Evolutionary conservation across 1,140 invertebrate genomes (phyloP).

Genomic region (Trichoplusia ni): DNA sequence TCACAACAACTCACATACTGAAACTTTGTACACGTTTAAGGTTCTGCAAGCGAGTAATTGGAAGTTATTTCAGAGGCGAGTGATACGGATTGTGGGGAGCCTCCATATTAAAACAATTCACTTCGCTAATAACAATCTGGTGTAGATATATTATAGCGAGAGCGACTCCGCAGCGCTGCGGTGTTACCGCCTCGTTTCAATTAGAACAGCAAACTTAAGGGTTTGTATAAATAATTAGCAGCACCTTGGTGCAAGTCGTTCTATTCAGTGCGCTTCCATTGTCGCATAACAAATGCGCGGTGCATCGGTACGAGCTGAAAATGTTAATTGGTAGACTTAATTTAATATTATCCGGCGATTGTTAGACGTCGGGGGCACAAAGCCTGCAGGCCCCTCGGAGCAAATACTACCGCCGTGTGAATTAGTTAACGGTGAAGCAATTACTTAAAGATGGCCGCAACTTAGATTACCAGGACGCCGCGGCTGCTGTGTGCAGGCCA

Average conservation of each 20-base stretch:
- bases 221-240: slow-evolving; percentile 2
- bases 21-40: background rate
- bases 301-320: background rate
- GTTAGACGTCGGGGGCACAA: slow-evolving; percentile 13
- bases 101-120: too few species aligned
- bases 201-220: background rate
- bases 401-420: slow-evolving; percentile 37
- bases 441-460: slow-evolving; percentile 42
- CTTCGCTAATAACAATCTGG: too few species aligned
- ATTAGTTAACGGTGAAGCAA: slow-evolving; percentile 46
- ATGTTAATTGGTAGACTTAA: slow-evolving; percentile 35
- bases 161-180: too few species aligned
- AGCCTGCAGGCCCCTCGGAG: slow-evolving; percentile 6
- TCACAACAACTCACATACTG: background rate
- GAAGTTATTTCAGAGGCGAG: too few species aligned
- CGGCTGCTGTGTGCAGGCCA: background rate
- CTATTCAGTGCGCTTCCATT: background rate
- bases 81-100: too few species aligned
- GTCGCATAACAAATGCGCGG: slow-evolving; percentile 8
- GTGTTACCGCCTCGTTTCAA: too few species aligned
- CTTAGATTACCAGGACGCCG: slow-evolving; percentile 51
- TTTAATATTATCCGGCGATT: slow-evolving; percentile 40
- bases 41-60: background rate
- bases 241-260: background rate
- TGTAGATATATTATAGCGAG: too few species aligned